phyloP scores from a whole-genome alignment of 2,113 vertebrate species.

The Dicentrarchus labrax region DNA sequence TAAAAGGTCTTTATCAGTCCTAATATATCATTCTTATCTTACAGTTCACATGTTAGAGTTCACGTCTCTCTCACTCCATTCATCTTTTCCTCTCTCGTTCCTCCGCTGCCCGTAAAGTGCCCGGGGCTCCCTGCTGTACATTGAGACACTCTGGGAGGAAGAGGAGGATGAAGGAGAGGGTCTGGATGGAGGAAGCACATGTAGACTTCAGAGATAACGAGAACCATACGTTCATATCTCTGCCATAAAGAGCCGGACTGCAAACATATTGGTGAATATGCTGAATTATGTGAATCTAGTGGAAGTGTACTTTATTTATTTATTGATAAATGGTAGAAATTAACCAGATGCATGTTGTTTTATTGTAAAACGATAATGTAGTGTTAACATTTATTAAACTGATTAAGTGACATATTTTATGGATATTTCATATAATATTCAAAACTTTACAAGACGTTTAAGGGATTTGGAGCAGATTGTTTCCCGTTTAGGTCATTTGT shows the following conservation, averaged over 20 bases:
- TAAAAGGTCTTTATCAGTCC: neutral
- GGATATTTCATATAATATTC: too few species aligned
- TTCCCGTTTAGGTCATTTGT: too few species aligned
- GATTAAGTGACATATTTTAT: too few species aligned
- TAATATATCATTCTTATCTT: neutral
- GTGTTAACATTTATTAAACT: too few species aligned
- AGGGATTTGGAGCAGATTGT: too few species aligned
- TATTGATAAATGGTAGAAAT: neutral
- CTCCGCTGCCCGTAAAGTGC: neutral
- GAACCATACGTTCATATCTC: slow-evolving; percentile 38
- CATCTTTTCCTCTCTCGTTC: slow-evolving; percentile 2
- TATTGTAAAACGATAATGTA: too few species aligned
- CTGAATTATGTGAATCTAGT: neutral
- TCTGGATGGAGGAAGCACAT: slow-evolving; percentile 20
- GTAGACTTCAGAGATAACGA: slow-evolving; percentile 29
- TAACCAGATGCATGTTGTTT: neutral
- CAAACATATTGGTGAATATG: neutral
- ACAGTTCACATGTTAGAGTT: neutral
- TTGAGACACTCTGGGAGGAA: slow-evolving; percentile 16
- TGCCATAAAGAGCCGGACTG: neutral
- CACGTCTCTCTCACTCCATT: neutral
- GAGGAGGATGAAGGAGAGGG: slow-evolving; percentile 12
- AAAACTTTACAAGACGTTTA: too few species aligned
- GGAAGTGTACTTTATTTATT: slow-evolving; percentile 5
- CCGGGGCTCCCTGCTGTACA: neutral